Base-by-base conservation (phyloP, 2,797 vertebrate genomes). In the Lacerta viridis region DNA sequence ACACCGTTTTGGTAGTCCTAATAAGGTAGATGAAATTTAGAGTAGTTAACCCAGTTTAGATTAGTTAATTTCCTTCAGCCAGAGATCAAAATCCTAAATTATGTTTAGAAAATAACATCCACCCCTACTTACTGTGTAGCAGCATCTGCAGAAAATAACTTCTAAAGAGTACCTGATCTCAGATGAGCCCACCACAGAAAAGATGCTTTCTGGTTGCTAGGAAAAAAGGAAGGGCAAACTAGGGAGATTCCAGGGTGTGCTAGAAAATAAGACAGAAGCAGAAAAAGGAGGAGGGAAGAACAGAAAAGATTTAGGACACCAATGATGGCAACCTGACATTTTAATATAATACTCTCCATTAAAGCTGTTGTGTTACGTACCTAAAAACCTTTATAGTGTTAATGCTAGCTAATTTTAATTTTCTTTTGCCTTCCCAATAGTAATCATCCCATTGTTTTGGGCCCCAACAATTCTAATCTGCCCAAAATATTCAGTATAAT, bases 401-500 rank as follows among this genome's bases (percentile, higher is more conserved):
- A n/a, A 78, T 46, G 15, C 17, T 17, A 33, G 11, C 41, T 79
- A 33, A 79, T n/a, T 72, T 71, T 7, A 5, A 55, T 68, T 29
- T 43, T 46, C 25, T 66, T 89, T 92, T 93, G 88, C 15, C 66
- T 93, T 87, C 90, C 33, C 88, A 80, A 95, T 93, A 99, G 99
- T 97, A 99, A 99, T 97, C 99, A 99, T 93, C 98, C 98, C 8
- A 96, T 99, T 7, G 98, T 99, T 94, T 98, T 99, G 0, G 99
- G 99, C 85, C 99, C 97, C 13, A 99, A 99, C 95, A 99, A 99
- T 94, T 95, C 98, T 83, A 99, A 99, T 94, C 98, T 99, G 88
- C 99, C 99, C 72, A 98, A 98, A 96, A 98, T 99, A 93, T 99
- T 99, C 94, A 96, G 97, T 91, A 99, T 99, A 95, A 99, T 99